Conservation (phyloP, 1,140 invertebrate genomes). For the Eciton burchellii region DNA sequence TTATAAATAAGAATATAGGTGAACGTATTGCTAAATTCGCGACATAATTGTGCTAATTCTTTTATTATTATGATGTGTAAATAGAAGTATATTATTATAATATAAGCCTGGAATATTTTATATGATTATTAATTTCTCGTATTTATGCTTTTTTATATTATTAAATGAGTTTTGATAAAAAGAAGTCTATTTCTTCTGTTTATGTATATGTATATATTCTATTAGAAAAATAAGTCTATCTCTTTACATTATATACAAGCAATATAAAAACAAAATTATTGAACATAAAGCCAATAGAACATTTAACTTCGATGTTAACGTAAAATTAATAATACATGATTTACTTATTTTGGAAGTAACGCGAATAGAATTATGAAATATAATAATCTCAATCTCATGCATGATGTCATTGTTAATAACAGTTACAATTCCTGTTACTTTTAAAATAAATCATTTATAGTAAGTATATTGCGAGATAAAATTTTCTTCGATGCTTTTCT, state of each 20-base stretch:
- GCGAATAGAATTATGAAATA: not conserved
- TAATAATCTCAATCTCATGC: not conserved
- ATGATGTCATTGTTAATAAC: not conserved
- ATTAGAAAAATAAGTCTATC: not conserved
- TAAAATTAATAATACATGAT: not conserved
- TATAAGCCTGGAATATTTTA: constrained; percentile 18
- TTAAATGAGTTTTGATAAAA: constrained; percentile 18
- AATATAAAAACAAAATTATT: constrained; percentile 21
- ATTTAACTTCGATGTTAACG: not conserved
- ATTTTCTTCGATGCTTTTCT: constrained; percentile 5
- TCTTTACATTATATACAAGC: constrained; percentile 1
- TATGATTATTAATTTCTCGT: not conserved
- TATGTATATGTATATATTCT: constrained; percentile 33
- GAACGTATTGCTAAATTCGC: not conserved
- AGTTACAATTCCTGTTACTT: not conserved
- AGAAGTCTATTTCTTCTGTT: not conserved
- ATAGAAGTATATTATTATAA: constrained; percentile 17
- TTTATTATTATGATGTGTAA: constrained; percentile 33
- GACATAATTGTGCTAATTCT: not conserved
- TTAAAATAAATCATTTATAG: constrained; percentile 11
- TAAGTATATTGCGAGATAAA: not conserved
- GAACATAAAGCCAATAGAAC: constrained; percentile 19
- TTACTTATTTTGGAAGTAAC: too few relatives aligned
- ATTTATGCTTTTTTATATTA: constrained; percentile 9
- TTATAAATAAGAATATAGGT: not conserved